Conservation (phyloP, 2,888 invertebrate genomes). For the Bombylius major region DNA sequence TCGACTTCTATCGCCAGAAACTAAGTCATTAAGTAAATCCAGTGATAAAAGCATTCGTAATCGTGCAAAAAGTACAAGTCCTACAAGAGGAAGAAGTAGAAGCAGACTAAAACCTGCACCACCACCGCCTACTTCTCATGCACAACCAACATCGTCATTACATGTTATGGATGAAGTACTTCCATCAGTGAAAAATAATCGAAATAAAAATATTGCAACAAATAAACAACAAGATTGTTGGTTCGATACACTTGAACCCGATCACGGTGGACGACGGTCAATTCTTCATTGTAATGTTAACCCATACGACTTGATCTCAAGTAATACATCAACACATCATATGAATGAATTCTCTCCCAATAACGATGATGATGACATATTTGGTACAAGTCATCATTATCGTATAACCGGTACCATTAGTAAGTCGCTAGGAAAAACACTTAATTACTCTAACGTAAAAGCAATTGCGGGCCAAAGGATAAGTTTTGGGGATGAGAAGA, state of each 20-base stretch:
- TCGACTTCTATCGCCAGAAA: slow-evolving; percentile 52
- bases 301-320: slow-evolving; percentile 67
- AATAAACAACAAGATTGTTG: slow-evolving; percentile 29
- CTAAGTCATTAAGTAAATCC: slow-evolving; percentile 33
- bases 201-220: slow-evolving; percentile 41
- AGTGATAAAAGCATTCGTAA: slow-evolving; percentile 40
- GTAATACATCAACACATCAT: slow-evolving; percentile 29
- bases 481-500: slow-evolving; percentile 42
- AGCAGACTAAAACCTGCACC: slow-evolving; percentile 31
- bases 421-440: slow-evolving; percentile 2
- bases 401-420: not conserved
- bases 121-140: not conserved
- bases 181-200: slow-evolving; percentile 27
- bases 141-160: not conserved
- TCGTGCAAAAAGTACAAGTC: slow-evolving; percentile 45
- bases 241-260: slow-evolving; percentile 14
- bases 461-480: slow-evolving; percentile 60
- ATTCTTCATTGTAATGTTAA: slow-evolving; percentile 75
- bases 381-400: slow-evolving; percentile 18
- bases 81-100: slow-evolving; percentile 43
- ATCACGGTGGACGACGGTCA: slow-evolving; percentile 43
- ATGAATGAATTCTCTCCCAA: slow-evolving; percentile 38
- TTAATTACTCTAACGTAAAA: slow-evolving; percentile 41
- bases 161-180: not conserved
- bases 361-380: slow-evolving; percentile 40